phyloP scores from a whole-genome alignment of 1,140 invertebrate genomes.

The Cotesia chilonis region DNA sequence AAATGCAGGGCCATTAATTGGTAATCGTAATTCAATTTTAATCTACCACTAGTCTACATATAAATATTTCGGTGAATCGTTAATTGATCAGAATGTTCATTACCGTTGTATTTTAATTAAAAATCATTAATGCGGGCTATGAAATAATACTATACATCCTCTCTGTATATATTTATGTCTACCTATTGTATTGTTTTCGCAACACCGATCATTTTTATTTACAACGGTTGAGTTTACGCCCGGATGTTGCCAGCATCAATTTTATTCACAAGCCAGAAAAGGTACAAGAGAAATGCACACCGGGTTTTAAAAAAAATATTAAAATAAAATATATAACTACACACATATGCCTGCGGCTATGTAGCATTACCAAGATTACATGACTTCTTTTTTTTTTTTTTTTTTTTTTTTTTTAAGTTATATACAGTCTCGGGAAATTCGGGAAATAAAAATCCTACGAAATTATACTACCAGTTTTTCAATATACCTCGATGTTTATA shows the following conservation, averaged over 20 bases:
- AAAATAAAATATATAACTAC: background rate
- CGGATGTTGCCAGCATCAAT: slow-evolving; percentile 14
- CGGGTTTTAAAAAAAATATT: background rate
- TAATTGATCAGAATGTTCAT: slow-evolving; percentile 24
- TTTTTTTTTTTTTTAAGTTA: slow-evolving; percentile 4
- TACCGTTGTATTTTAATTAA: slow-evolving; percentile 11
- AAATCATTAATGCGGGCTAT: slow-evolving; percentile 1
- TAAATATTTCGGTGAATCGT: background rate
- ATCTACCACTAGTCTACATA: background rate
- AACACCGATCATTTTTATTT: slow-evolving; percentile 8
- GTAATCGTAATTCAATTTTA: background rate
- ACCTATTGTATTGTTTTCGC: slow-evolving; percentile 6
- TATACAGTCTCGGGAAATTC: background rate
- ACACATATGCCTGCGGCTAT: background rate
- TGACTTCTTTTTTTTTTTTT: slow-evolving; percentile 11
- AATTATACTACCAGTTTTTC: background rate
- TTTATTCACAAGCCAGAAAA: slow-evolving; percentile 13
- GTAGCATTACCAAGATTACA: slow-evolving; percentile 27
- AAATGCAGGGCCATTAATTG: slow-evolving; percentile 4
- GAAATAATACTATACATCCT: background rate
- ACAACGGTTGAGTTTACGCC: slow-evolving; percentile 4
- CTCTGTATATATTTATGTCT: slow-evolving; percentile 1
- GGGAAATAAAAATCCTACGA: background rate
- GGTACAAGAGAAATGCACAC: background rate
- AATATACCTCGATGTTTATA: background rate